Conservation (phyloP, 2,888 invertebrate genomes). For the Petrolisthes cinctipes region DNA sequence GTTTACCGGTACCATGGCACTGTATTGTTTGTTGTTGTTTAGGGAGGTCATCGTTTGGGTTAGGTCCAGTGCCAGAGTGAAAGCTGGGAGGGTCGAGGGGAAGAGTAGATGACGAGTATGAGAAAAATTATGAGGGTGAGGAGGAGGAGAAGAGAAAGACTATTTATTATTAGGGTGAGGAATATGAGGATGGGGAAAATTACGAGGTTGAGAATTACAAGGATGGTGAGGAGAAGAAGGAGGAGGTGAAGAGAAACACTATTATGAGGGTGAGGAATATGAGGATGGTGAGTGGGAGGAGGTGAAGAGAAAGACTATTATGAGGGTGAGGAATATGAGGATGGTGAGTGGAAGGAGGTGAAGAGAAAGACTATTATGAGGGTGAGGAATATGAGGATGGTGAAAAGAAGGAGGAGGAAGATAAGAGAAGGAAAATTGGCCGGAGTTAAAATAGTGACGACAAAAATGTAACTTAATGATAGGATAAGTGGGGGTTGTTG, state of each 20-base stretch:
- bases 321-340: neutral
- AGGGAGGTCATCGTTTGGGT: too few relatives aligned
- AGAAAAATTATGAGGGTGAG: neutral
- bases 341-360: neutral
- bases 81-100: neutral
- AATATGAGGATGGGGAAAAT: neutral
- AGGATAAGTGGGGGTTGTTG: neutral
- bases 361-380: neutral
- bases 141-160: neutral
- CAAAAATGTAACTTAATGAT: neutral
- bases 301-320: neutral
- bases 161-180: neutral
- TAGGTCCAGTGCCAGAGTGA: too few relatives aligned
- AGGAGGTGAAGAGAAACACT: neutral
- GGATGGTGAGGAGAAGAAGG: neutral
- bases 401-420: neutral
- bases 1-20: too few relatives aligned
- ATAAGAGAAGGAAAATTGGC: neutral
- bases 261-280: slow-evolving; percentile 5
- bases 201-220: neutral
- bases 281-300: neutral
- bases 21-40: too few relatives aligned
- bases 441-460: neutral
- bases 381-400: neutral
- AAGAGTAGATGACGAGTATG: neutral